phyloP scores from a whole-genome alignment of 2,113 vertebrate species.

The Dromaius novaehollandiae region DNA sequence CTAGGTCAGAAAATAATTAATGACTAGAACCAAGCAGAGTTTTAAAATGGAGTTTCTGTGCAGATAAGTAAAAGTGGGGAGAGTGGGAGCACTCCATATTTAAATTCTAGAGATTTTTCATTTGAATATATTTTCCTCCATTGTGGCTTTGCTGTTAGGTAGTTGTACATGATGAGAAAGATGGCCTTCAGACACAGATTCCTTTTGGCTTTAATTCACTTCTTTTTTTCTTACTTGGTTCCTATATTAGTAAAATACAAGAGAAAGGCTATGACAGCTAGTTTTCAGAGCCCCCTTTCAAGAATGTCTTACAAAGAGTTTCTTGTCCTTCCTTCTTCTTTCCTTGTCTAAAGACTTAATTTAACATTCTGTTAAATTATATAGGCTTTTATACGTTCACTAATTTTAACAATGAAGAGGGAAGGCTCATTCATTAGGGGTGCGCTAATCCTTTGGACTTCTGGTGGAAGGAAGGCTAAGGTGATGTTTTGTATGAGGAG shows the following conservation, averaged over 20 bases:
- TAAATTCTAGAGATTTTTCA: background rate
- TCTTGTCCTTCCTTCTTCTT: background rate
- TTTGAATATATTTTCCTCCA: background rate
- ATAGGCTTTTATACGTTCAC: background rate
- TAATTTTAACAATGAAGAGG: background rate
- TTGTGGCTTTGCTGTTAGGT: background rate
- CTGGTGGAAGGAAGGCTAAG: background rate
- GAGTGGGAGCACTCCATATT: background rate
- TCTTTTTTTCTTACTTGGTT: background rate
- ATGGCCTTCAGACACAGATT: background rate
- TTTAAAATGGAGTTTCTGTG: background rate
- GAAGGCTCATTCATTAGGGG: background rate
- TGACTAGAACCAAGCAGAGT: background rate
- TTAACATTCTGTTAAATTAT: background rate
- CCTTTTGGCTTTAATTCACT: background rate
- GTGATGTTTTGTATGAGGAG: background rate
- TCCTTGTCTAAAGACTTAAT: background rate
- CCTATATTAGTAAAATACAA: no score
- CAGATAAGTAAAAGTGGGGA: background rate
- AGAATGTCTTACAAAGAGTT: background rate
- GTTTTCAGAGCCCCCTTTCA: background rate
- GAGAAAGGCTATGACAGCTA: background rate
- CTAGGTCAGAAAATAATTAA: background rate
- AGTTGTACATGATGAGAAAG: background rate
- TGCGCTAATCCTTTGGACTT: background rate